Evolutionary conservation across 2,797 vertebrate genomes (phyloP).

Genomic region (Melanotaenia trifasciata): DNA sequence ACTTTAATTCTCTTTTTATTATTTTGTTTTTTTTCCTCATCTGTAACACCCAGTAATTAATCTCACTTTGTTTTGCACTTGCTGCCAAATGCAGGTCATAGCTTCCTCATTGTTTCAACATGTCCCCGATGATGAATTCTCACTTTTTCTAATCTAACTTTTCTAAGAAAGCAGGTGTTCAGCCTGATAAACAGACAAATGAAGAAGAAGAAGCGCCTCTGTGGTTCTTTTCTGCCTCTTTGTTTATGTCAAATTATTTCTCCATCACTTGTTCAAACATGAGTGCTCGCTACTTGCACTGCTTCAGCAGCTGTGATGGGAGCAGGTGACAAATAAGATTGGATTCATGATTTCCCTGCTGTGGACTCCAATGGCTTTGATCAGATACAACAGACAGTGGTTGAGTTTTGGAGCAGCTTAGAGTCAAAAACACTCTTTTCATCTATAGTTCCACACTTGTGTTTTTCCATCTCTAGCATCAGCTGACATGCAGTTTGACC

Average conservation of each 20-base stretch:
- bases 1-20: not conserved
- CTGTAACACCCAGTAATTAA: not conserved
- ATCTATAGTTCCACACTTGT: not conserved
- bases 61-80: not conserved
- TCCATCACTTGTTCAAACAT: constrained; percentile 26
- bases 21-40: not conserved
- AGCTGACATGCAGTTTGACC: not conserved
- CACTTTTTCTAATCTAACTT: constrained; percentile 16
- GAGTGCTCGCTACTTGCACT: constrained; percentile 8
- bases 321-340: constrained; percentile 70
- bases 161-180: constrained; percentile 16
- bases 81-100: not conserved
- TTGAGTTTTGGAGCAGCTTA: not conserved
- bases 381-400: constrained; percentile 19
- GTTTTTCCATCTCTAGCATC: constrained; percentile 18
- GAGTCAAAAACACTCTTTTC: constrained; percentile 4
- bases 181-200: constrained; percentile 9
- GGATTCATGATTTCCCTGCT: constrained; percentile 51
- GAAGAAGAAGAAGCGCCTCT: not conserved
- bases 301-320: constrained; percentile 30
- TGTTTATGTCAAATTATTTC: constrained; percentile 15
- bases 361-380: constrained; percentile 17
- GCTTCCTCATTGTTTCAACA: not conserved
- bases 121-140: not conserved
- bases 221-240: not conserved